These are phyloP conservation scores for Cichladusa arquata DNA, from an alignment of 2,113 vertebrate species.

Conservation along the genomic window DNA sequence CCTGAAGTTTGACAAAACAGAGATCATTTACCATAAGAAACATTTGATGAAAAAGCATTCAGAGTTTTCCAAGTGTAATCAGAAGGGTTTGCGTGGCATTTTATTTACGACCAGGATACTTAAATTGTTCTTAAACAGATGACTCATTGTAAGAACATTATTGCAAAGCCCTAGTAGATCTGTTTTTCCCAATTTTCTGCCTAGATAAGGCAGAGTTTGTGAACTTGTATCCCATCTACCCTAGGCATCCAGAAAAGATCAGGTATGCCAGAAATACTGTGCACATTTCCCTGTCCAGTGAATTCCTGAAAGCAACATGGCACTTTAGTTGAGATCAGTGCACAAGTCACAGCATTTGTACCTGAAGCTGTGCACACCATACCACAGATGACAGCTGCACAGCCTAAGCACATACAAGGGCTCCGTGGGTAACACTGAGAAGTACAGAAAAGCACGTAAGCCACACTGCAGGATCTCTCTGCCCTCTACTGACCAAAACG, in stretches of 20 bases:
- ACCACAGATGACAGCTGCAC: neutral
- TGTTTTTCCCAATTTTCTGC: neutral
- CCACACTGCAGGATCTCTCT: neutral
- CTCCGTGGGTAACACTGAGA: accelerated
- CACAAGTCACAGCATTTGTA: neutral
- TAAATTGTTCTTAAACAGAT: neutral
- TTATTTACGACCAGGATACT: neutral
- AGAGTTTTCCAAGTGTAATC: neutral
- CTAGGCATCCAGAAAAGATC: neutral
- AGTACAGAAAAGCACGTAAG: neutral
- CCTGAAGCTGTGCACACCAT: neutral
- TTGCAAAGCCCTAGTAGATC: neutral
- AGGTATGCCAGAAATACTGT: neutral
- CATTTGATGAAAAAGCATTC: neutral
- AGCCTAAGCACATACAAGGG: too few relatives aligned
- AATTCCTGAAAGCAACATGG: neutral
- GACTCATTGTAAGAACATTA: neutral
- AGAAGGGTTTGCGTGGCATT: neutral
- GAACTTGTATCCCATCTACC: neutral
- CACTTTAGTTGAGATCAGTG: neutral
- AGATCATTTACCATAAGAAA: neutral
- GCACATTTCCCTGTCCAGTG: neutral
- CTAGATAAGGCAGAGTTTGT: neutral
- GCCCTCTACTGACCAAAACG: constrained; percentile 70
- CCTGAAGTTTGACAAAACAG: neutral